Conservation (phyloP, 2,888 invertebrate genomes). For the Cremastinae sp. region DNA sequence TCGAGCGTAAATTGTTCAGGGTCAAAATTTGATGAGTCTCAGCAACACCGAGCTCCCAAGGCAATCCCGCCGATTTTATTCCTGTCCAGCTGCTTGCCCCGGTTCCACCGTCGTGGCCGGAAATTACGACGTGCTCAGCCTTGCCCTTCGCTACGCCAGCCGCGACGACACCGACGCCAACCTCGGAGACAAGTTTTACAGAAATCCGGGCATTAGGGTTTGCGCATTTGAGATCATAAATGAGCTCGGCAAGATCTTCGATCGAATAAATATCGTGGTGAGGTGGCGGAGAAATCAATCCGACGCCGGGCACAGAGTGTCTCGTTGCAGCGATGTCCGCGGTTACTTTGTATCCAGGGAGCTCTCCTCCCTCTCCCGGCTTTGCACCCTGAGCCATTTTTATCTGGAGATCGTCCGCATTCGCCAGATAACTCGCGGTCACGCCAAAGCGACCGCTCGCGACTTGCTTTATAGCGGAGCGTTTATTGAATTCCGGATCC, state of each 20-base stretch:
- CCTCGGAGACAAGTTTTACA: slow-evolving; percentile 98
- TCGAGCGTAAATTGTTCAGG: slow-evolving; percentile 94
- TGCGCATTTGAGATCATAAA: slow-evolving; percentile 98
- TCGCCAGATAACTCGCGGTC: slow-evolving; percentile 97
- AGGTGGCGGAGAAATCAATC: slow-evolving; percentile 98
- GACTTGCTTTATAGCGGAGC: slow-evolving; percentile 99
- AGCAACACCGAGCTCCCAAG: slow-evolving; percentile 99
- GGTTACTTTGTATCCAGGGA: slow-evolving; percentile 93
- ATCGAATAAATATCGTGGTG: slow-evolving; percentile 99
- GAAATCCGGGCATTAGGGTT: slow-evolving; percentile 97
- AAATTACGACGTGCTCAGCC: slow-evolving; percentile 98
- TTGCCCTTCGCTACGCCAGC: slow-evolving; percentile 99
- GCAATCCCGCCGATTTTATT: slow-evolving; percentile 98
- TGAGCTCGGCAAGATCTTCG: slow-evolving; percentile 98
- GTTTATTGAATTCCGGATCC: slow-evolving; percentile 90
- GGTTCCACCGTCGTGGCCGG: slow-evolving; percentile 99
- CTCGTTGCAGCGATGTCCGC: slow-evolving; percentile 97
- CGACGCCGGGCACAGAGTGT: slow-evolving; percentile 97
- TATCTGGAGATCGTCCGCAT: slow-evolving; percentile 99
- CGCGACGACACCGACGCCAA: slow-evolving; percentile 99
- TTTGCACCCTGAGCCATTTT: slow-evolving; percentile 99
- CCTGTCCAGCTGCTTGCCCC: slow-evolving; percentile 99
- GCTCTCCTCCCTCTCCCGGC: slow-evolving; percentile 98
- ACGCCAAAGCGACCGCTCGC: slow-evolving; percentile 99
- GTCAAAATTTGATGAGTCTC: slow-evolving; percentile 99